Conservation (phyloP, 2,797 vertebrate genomes). For the Bryconaethiops microstoma region DNA sequence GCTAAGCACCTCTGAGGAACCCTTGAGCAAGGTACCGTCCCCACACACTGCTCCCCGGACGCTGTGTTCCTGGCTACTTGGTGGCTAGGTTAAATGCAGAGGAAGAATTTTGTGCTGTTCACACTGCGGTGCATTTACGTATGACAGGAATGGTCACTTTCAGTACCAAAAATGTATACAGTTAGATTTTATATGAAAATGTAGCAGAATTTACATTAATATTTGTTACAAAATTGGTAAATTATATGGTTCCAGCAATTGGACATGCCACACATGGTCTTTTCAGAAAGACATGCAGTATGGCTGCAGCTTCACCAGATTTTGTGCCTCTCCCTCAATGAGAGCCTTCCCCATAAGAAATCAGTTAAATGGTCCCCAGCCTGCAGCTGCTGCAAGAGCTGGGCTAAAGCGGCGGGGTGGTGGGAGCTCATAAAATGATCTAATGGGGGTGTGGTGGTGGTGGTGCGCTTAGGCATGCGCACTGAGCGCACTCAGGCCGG, state of each 20-base stretch:
- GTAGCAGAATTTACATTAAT: no score
- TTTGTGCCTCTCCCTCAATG: constrained; percentile 71
- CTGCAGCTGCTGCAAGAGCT: constrained; percentile 69
- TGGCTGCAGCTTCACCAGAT: constrained; percentile 69
- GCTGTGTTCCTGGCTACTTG: no score
- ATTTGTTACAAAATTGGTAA: no score
- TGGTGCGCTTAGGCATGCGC: constrained; percentile 41
- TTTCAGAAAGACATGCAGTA: constrained; percentile 6
- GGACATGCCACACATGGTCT: constrained; percentile 8
- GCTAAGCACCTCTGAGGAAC: no score
- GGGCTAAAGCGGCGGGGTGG: constrained; percentile 41
- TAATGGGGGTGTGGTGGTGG: constrained; percentile 48
- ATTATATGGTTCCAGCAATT: constrained; percentile 39
- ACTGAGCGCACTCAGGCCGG: constrained; percentile 2
- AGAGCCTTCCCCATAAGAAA: constrained; percentile 74
- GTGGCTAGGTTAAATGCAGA: no score
- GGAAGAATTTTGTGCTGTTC: no score
- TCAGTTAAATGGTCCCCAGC: constrained; percentile 82
- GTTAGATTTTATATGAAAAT: no score
- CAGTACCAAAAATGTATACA: no score
- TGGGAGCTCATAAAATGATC: constrained; percentile 56
- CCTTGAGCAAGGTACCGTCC: no score
- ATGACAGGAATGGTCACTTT: no score
- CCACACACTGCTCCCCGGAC: no score
- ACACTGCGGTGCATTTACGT: no score